Conservation (phyloP, 37 sponge, comb jelly and placozoan species). For the Halichondria panicea region DNA sequence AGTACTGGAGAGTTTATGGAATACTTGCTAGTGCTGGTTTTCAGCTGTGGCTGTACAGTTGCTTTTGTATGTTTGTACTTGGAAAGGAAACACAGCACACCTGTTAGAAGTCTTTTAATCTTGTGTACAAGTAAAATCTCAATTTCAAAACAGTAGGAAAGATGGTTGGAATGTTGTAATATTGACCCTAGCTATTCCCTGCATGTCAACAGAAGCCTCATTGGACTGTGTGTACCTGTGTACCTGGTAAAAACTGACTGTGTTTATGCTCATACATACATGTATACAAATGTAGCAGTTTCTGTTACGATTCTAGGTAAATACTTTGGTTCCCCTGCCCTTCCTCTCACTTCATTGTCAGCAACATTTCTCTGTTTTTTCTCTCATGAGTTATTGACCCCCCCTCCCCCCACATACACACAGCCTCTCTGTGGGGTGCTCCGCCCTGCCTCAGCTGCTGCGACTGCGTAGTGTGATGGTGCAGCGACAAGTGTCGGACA, state of each 20-base stretch:
- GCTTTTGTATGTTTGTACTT: too few relatives aligned
- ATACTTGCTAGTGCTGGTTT: background rate
- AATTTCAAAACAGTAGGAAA: too few relatives aligned
- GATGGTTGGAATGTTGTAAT: too few relatives aligned
- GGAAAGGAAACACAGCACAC: too few relatives aligned
- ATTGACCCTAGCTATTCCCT: too few relatives aligned
- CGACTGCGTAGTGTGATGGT: slow-evolving; percentile 64
- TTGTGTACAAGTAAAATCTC: too few relatives aligned
- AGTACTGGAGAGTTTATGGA: background rate
- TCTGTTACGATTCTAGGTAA: background rate
- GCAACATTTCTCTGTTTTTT: background rate
- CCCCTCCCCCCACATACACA: background rate
- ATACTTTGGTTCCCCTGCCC: background rate
- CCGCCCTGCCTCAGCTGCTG: slow-evolving; percentile 76
- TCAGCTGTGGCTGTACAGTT: too few relatives aligned
- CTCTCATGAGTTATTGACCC: background rate
- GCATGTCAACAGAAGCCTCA: too few relatives aligned
- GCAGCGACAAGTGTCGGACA: slow-evolving; percentile 74
- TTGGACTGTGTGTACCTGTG: too few relatives aligned
- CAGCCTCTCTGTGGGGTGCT: slow-evolving; percentile 74
- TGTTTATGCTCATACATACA: slow-evolving; percentile 2
- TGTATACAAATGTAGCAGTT: background rate
- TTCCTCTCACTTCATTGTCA: background rate
- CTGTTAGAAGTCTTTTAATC: too few relatives aligned
- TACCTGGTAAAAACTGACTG: too few relatives aligned